Percentiles rank a stretch among this genome's conserved stretches.
These are phyloP conservation scores for Schrankia costaestrigalis DNA, from an alignment of 2,888 invertebrate genomes.

Conservation along the genomic window DNA sequence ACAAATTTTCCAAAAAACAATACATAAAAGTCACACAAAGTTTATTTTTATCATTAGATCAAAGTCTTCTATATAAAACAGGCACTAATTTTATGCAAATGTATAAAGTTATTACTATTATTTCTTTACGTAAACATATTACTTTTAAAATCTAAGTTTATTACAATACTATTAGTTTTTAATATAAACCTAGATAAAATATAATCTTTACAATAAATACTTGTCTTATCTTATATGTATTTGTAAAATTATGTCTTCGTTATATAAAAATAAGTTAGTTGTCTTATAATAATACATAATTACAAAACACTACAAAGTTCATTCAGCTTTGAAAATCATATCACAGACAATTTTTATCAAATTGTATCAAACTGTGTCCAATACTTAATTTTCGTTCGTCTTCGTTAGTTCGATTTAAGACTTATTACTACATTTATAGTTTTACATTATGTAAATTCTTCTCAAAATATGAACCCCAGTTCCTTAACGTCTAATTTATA, in stretches of 20 bases:
- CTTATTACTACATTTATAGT: constrained; percentile 4
- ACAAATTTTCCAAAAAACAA: no score
- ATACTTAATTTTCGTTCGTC: constrained; percentile 26
- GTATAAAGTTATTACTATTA: no score
- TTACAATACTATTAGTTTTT: constrained; percentile 4
- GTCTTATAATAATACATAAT: constrained; percentile 21
- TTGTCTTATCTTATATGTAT: constrained; percentile 9
- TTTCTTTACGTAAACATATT: no score
- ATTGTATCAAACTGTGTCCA: constrained; percentile 33
- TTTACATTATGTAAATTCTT: no score
- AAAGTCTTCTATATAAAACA: no score
- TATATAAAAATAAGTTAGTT: constrained; percentile 44
- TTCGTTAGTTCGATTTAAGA: constrained; percentile 15
- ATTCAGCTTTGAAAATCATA: constrained; percentile 57
- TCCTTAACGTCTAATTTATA: no score
- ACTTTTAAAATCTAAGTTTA: neutral
- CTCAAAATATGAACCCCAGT: no score
- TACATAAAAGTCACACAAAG: no score
- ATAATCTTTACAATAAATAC: constrained; percentile 28
- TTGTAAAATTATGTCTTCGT: constrained; percentile 13
- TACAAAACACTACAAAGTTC: constrained; percentile 32
- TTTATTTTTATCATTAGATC: no score
- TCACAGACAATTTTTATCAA: constrained; percentile 61
- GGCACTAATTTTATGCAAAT: no score
- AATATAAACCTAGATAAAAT: constrained; percentile 7